phyloP scores from a whole-genome alignment of 2,888 invertebrate genomes.

The Phasia obesa region DNA sequence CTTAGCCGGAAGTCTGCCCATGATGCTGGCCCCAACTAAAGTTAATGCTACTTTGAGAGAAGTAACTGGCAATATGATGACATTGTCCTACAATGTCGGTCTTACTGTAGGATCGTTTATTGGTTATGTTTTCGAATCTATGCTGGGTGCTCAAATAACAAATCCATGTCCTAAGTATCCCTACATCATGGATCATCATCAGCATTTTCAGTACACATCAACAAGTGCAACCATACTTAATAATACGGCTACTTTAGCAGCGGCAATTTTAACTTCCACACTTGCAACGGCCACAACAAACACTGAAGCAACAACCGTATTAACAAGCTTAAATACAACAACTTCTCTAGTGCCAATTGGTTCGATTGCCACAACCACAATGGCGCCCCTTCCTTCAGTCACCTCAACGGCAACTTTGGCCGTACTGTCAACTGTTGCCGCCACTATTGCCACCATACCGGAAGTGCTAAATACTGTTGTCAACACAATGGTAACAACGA shows the following conservation, averaged over 20 bases:
- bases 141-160: constrained; percentile 84
- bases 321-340: constrained; percentile 75
- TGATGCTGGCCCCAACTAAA: constrained; percentile 94
- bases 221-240: constrained; percentile 69
- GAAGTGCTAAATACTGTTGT: constrained; percentile 77
- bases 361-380: constrained; percentile 64
- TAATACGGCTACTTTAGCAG: constrained; percentile 62
- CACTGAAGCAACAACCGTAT: constrained; percentile 77
- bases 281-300: constrained; percentile 63
- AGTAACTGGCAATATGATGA: constrained; percentile 97
- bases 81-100: constrained; percentile 94
- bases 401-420: constrained; percentile 70
- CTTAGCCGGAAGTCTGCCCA: constrained; percentile 94
- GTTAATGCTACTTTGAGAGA: constrained; percentile 93
- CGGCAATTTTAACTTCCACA: constrained; percentile 62
- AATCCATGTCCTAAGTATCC: constrained; percentile 83
- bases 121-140: constrained; percentile 89
- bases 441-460: constrained; percentile 75
- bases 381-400: constrained; percentile 61
- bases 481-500: constrained; percentile 76
- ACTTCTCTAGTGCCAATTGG: constrained; percentile 70
- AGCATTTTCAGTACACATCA: constrained; percentile 69
- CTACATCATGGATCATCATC: constrained; percentile 77
- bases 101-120: constrained; percentile 92
- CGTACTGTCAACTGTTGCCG: constrained; percentile 71